Evolutionary conservation across 1,140 invertebrate species (phyloP).

Genomic region (Drosophila malerkotliana): DNA sequence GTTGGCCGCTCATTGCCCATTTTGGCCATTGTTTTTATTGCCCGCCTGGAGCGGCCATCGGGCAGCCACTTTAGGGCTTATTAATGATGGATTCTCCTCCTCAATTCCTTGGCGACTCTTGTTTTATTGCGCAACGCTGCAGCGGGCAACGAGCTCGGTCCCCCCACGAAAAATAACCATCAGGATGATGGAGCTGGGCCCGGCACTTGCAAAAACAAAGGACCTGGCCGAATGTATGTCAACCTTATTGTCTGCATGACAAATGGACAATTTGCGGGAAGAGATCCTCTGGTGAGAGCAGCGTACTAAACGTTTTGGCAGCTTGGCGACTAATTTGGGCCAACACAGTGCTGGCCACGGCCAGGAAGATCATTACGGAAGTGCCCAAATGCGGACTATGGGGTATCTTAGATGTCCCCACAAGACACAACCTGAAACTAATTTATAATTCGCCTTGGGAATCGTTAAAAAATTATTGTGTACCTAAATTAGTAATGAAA

Average conservation of each 20-base stretch:
- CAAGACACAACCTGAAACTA: not conserved
- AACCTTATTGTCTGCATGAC: conserved; percentile 68
- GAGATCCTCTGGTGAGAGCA: conserved; percentile 51
- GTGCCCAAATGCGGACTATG: not conserved
- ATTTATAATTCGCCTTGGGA: conserved; percentile 1
- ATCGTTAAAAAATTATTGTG: not conserved
- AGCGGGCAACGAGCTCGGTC: conserved; percentile 15
- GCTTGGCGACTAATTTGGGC: conserved; percentile 76
- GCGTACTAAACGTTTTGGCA: conserved; percentile 78
- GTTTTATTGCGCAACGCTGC: conserved; percentile 75
- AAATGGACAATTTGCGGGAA: conserved; percentile 66
- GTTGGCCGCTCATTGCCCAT: conserved; percentile 68
- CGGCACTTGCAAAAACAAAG: conserved; percentile 35
- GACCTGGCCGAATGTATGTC: conserved; percentile 73
- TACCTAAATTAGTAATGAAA: not conserved
- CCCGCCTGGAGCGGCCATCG: conserved; percentile 68
- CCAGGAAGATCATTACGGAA: not conserved
- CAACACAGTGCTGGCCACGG: conserved; percentile 26
- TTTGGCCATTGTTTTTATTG: conserved; percentile 79
- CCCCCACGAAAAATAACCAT: conserved; percentile 1
- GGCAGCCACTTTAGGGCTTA: conserved; percentile 79
- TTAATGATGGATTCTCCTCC: conserved; percentile 82
- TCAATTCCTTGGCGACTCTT: conserved; percentile 59
- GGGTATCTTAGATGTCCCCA: too few species aligned
- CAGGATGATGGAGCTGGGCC: not conserved